phyloP scores from a whole-genome alignment of 2,113 vertebrate species.

The Oplegnathus fasciatus region DNA sequence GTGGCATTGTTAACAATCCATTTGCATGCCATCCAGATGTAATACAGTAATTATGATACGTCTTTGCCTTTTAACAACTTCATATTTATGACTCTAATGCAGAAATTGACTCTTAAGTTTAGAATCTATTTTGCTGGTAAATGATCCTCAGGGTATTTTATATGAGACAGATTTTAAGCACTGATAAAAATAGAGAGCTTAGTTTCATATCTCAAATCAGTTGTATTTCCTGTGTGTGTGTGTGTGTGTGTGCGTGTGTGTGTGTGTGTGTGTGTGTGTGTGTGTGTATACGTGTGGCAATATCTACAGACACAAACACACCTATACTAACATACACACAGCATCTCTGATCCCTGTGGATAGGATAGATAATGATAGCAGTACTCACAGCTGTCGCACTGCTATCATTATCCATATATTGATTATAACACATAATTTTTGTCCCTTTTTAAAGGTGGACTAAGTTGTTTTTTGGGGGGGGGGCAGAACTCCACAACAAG shows the following conservation, averaged over 20 bases:
- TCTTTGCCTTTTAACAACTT: conserved; percentile 15
- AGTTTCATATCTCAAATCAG: not conserved
- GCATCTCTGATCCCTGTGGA: not conserved
- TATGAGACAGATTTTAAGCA: not conserved
- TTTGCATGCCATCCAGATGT: conserved; percentile 36
- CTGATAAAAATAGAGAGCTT: not conserved
- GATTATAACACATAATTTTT: not conserved
- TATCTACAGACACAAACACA: not conserved
- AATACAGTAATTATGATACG: conserved; percentile 14
- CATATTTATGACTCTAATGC: not conserved
- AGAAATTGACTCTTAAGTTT: conserved; percentile 8
- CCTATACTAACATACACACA: not conserved
- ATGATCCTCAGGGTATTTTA: not conserved
- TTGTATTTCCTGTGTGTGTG: not conserved
- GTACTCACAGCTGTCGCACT: not conserved
- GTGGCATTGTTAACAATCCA: conserved; percentile 35
- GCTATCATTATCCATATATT: not conserved
- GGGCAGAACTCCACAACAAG: not conserved
- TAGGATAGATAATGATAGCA: not conserved
- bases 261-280: too few species aligned
- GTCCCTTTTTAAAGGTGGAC: not conserved
- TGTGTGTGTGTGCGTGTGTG: not conserved
- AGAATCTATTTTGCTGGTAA: not conserved
- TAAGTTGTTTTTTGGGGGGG: not conserved
- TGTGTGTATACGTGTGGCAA: too few species aligned